Base-by-base conservation (phyloP, 1,140 invertebrate species). In the Palaemon carinicauda region DNA sequence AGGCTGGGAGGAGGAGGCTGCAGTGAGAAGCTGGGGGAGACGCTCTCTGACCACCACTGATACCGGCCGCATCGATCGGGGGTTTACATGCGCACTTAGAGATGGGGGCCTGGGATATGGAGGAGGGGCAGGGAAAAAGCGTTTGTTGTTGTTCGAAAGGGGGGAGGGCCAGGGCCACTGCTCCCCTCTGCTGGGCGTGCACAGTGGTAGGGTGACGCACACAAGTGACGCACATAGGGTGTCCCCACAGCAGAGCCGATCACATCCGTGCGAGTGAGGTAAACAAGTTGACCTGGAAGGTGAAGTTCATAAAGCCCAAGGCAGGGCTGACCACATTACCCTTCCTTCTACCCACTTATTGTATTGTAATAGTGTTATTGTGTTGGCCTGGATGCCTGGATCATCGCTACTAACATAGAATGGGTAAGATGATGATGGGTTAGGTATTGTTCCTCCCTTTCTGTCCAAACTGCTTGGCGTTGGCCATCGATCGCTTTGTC, bases 11-110 rank as follows among this genome's bases (percentile, higher is more conserved):
- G 65, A 69, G 65, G 78, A 80, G 71, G 84, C 78, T 80, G 84
- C 77, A 73, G 84, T 52, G 82, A 86, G 84, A 86, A 73, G 84
- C 51, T 86, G 84, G 84, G 84, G 54, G 60, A 86, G 84, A 80
- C 84, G 84, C 77, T 54, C 78, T 86, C 84, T 86, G 84, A 86
- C 84, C 84, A 86, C 84, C 84, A 73, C 84, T 86, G 84, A 86
- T 86, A 86, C 84, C 56, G 84, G 71, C 84, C 77, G 84, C 84
- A 86, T 86, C 84, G 84, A 86, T 86, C 84, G 77, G 84, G 84
- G 84, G 84, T 86, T 86, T 86, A 86, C 84, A 86, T 86, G 84
- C 84, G 84, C 84, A 86, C 84, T 86, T 86, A 86, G 84, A 86
- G 75, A 53, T 56, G 84, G 84, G 84, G 83, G 65, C 41, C 41